Conservation (phyloP, 2,113 vertebrate genomes). For the Plecturocebus donacophilus region DNA sequence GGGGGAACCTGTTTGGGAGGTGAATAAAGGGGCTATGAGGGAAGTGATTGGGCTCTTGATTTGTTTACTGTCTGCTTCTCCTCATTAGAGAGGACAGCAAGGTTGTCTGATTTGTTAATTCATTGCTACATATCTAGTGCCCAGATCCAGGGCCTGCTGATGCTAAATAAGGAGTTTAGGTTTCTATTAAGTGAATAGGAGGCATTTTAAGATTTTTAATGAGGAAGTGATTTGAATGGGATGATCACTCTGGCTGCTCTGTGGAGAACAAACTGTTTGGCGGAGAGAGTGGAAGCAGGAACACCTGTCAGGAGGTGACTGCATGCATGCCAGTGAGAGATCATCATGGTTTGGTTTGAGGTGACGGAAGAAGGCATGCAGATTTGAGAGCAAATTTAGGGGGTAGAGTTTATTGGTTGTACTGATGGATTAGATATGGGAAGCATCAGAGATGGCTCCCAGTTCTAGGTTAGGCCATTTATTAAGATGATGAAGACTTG, state of each 20-base stretch:
- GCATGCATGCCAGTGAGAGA: background rate
- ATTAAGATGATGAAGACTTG: background rate
- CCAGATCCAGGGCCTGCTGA: background rate
- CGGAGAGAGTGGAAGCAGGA: background rate
- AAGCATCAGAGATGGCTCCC: background rate
- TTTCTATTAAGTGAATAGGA: background rate
- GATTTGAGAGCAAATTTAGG: background rate
- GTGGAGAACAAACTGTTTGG: background rate
- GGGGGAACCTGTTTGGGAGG: background rate
- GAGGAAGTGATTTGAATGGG: background rate
- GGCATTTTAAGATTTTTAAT: background rate
- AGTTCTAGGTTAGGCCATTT: background rate
- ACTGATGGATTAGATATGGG: background rate
- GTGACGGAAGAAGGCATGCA: background rate
- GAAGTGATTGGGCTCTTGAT: background rate
- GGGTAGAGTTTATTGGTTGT: background rate
- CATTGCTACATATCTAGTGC: background rate
- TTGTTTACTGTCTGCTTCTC: background rate
- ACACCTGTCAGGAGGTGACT: background rate
- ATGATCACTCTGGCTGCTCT: background rate
- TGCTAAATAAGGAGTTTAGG: background rate
- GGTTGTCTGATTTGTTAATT: background rate
- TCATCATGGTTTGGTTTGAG: background rate
- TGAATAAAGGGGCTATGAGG: background rate
- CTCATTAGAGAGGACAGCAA: background rate